Evolutionary conservation across 2,797 vertebrate species (phyloP), one percentile per base, ranked within the genome.

Genomic region (Notolabrus celidotus): DNA sequence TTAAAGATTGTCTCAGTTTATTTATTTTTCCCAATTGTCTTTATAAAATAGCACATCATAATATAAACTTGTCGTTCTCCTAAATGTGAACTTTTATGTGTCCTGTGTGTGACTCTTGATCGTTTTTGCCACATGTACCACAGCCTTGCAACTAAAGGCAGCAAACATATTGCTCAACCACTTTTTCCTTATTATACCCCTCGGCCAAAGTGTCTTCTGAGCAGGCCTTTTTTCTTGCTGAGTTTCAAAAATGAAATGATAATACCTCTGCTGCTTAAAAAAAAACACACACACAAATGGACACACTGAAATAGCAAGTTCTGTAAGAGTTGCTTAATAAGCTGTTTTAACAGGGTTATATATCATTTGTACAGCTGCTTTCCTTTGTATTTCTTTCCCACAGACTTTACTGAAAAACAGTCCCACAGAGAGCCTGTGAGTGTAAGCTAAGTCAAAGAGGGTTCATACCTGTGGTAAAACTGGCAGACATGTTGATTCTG

Each of bases 401-500:
- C 29, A 31, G 29, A 31, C 5, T 31, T 10, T 33, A 33, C 38
- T 12, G 11, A 43, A 17, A 59, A 38, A 16, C 23, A 20, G 14
- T 11, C 6, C 1, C 23, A 2, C 10, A 59, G 16, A 19, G 20
- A 66, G 50, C 4, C 0, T 22, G n/a, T 0, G 1, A 55, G 16
- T 1, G 43, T 10, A 29, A 53, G 63, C 0, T n/a, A 20, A 67
- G 36, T 15, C 34, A 29, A 50, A 43, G 2, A 79, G 43, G 5
- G 15, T 39, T 49, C 80, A 56, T 41, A 88, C 87, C 85, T 89
- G 79, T 74, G 8, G 69, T 47, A 17, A 54, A n/a, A 53, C 41
- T 45, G 22, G 14, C 3, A 31, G 67, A 65, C 86, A 88, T 86
- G 29, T 19, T 82, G 60, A 56, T 23, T 65, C 39, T 38, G 45